Evolutionary conservation across 2,888 invertebrate species (phyloP).

Genomic region (Troilus luridus): DNA sequence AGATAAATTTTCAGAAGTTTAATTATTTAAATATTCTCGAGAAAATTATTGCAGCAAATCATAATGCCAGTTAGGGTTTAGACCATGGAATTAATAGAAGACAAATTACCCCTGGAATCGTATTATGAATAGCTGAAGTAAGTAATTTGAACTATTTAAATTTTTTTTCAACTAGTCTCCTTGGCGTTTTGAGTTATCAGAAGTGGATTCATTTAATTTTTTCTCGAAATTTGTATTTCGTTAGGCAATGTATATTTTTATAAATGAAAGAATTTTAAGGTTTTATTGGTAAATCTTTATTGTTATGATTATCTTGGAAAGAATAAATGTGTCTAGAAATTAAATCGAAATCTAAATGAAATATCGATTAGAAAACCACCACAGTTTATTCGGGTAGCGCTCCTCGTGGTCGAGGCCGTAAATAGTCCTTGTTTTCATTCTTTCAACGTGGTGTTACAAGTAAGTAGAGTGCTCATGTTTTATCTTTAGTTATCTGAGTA

Average conservation of each 20-base stretch:
- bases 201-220: neutral
- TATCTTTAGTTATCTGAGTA: neutral
- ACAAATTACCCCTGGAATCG: too few species aligned
- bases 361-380: neutral
- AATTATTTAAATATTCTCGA: too few species aligned
- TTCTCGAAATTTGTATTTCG: neutral
- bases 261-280: neutral
- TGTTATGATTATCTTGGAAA: neutral
- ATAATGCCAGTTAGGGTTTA: too few species aligned
- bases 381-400: neutral
- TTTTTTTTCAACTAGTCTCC: too few species aligned
- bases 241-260: neutral
- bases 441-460: slow-evolving; percentile 45
- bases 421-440: slow-evolving; percentile 35
- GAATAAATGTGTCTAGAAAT: neutral
- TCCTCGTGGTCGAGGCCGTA: neutral
- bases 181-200: too few species aligned
- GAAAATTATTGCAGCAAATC: too few species aligned
- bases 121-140: too few species aligned
- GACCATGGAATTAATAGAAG: too few species aligned
- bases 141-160: too few species aligned
- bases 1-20: too few species aligned
- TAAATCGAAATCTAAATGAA: neutral
- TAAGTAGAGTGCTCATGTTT: neutral
- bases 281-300: neutral